Conservation (phyloP, 2,888 invertebrate genomes). For the Dicranocentrus wangi region DNA sequence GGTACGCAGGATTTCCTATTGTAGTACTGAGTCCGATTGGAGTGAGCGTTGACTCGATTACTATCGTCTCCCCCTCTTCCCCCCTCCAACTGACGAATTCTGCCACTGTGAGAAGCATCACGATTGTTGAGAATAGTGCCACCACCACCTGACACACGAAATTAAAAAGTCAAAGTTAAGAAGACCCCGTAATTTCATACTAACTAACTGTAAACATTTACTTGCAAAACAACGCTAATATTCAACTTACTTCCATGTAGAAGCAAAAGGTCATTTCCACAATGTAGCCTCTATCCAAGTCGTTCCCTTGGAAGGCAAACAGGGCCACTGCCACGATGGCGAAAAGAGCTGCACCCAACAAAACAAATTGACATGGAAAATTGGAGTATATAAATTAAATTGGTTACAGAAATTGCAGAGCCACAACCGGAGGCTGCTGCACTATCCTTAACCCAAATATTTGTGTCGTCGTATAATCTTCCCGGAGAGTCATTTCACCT, state of each 20-base stretch:
- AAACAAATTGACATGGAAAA: not conserved
- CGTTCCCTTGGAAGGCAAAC: conserved; percentile 90
- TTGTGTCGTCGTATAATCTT: no score
- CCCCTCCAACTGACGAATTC: conserved; percentile 69
- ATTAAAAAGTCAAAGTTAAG: not conserved
- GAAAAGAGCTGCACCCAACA: conserved; percentile 81
- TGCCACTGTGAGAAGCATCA: conserved; percentile 71
- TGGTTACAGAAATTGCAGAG: no score
- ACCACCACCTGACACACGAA: conserved; percentile 68
- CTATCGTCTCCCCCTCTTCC: conserved; percentile 74
- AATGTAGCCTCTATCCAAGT: conserved; percentile 82
- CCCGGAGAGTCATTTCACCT: no score
- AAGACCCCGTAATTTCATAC: no score
- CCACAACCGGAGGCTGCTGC: no score
- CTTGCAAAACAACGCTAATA: no score
- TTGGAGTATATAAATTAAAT: no score
- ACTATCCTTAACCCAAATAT: no score
- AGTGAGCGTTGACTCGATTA: conserved; percentile 74
- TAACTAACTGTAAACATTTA: no score
- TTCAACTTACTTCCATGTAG: conserved; percentile 89
- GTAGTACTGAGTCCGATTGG: conserved; percentile 79
- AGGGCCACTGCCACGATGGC: conserved; percentile 87
- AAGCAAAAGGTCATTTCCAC: conserved; percentile 88
- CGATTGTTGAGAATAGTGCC: conserved; percentile 69
- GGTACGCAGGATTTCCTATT: conserved; percentile 89